Conservation (phyloP, 1,140 invertebrate genomes). For the Mya arenaria region DNA sequence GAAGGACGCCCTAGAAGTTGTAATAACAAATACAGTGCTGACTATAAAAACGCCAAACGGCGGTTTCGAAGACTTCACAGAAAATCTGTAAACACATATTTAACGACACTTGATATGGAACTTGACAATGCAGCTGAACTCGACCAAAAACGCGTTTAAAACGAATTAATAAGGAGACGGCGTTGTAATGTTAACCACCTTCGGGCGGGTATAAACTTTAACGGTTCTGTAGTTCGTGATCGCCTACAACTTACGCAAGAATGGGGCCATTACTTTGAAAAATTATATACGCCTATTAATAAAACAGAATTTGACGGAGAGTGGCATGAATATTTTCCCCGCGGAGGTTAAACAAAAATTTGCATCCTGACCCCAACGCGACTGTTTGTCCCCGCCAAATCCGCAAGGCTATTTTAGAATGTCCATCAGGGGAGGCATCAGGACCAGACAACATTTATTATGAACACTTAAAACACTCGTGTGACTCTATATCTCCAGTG, state of each 20-base stretch:
- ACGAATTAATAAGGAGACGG: not conserved
- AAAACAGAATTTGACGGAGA: not conserved
- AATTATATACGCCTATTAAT: not conserved
- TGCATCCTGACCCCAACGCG: not conserved
- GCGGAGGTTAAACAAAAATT: not conserved
- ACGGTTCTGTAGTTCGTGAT: not conserved
- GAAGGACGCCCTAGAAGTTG: not conserved
- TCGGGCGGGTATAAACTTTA: slow-evolving; percentile 4
- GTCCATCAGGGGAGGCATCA: not conserved
- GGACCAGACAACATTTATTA: slow-evolving; percentile 1
- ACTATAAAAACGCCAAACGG: slow-evolving; percentile 11
- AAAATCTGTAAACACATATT: not conserved
- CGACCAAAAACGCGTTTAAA: not conserved
- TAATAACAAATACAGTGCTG: not conserved
- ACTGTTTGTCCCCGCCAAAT: not conserved
- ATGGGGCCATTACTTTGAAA: slow-evolving; percentile 8
- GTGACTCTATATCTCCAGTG: not conserved
- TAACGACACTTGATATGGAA: not conserved
- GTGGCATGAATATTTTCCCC: not conserved
- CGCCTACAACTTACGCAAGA: not conserved
- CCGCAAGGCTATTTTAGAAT: not conserved
- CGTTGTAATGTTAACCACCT: not conserved
- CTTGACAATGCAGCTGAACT: not conserved
- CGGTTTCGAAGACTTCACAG: slow-evolving; percentile 1
- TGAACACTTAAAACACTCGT: slow-evolving; percentile 15